Conservation (phyloP, 1,140 invertebrate species). For the Drosophila parabipectinata region DNA sequence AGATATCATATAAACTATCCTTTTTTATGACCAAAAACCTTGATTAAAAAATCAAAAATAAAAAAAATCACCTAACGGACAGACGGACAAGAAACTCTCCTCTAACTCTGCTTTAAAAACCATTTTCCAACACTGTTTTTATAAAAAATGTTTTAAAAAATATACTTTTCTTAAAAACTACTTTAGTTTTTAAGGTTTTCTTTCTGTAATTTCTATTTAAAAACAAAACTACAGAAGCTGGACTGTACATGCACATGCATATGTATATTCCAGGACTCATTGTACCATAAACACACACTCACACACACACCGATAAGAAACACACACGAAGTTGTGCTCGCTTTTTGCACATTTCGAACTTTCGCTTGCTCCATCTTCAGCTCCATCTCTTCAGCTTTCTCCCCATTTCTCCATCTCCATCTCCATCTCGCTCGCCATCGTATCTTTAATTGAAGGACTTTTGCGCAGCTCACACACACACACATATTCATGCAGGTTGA, state of each 20-base stretch:
- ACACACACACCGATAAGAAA: neutral
- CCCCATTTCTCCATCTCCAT: slow-evolving; percentile 13
- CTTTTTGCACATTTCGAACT: slow-evolving; percentile 54
- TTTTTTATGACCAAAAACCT: too few relatives aligned
- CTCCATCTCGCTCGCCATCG: slow-evolving; percentile 39
- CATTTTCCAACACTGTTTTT: too few relatives aligned
- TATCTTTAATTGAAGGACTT: slow-evolving; percentile 81
- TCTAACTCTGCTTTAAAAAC: too few relatives aligned
- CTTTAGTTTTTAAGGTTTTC: too few relatives aligned
- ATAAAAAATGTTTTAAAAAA: too few relatives aligned
- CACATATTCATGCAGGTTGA: slow-evolving; percentile 10
- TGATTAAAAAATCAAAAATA: too few relatives aligned
- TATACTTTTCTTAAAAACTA: too few relatives aligned
- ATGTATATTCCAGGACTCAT: slow-evolving; percentile 9
- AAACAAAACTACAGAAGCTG: neutral
- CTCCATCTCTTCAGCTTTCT: neutral
- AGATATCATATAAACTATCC: too few relatives aligned
- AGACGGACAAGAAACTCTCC: too few relatives aligned
- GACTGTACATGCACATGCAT: slow-evolving; percentile 34
- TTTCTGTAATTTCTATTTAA: neutral
- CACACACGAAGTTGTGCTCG: slow-evolving; percentile 30
- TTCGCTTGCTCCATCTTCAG: slow-evolving; percentile 42
- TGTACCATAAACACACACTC: neutral
- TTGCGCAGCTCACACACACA: slow-evolving; percentile 69
- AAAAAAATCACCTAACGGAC: too few relatives aligned